phyloP scores from a whole-genome alignment of 2,113 vertebrate species.

The Noctilio leporinus region DNA sequence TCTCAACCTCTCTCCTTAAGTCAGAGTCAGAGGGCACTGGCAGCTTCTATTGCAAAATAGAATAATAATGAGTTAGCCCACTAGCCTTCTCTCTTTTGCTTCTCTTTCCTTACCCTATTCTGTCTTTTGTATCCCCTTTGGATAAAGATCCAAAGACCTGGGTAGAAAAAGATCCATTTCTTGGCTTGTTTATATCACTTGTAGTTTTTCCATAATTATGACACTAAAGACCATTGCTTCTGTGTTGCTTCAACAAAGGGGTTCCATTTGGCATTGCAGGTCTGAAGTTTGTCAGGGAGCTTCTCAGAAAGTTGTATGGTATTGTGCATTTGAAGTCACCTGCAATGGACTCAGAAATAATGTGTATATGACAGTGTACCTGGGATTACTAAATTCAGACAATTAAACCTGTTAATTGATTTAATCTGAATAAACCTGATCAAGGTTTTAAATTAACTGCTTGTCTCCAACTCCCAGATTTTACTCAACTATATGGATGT shows the following conservation, averaged over 20 bases:
- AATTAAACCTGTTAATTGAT: background rate
- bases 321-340: background rate
- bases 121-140: background rate
- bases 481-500: background rate
- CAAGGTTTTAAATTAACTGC: background rate
- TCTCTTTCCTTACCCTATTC: background rate
- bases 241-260: background rate
- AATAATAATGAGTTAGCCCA: background rate
- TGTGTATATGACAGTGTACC: background rate
- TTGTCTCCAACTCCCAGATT: background rate
- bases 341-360: background rate
- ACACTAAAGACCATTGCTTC: background rate
- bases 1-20: too few relatives aligned
- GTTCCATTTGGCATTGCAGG: background rate
- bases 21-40: background rate
- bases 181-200: background rate
- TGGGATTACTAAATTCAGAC: background rate
- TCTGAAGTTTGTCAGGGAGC: background rate
- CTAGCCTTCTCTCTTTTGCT: background rate
- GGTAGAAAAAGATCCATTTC: background rate
- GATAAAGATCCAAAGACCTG: background rate
- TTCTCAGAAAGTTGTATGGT: background rate
- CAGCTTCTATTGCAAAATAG: background rate
- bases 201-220: background rate
- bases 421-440: too few relatives aligned